phyloP scores from a whole-genome alignment of 2,888 invertebrate genomes.

The Leucophenga maculata region DNA sequence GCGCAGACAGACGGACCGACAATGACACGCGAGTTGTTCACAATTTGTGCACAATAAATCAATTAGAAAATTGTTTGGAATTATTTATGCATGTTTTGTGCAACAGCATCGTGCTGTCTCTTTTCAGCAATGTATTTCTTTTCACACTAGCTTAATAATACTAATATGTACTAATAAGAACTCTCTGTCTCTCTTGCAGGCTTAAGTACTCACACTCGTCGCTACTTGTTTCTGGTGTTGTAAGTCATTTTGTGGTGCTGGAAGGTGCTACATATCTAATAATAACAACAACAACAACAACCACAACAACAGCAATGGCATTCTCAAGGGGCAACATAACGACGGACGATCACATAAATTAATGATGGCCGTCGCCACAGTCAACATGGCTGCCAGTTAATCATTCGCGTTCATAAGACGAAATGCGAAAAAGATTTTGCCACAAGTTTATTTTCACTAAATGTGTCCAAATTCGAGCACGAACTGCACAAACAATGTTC shows the following conservation, averaged over 20 bases:
- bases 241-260: too few species aligned
- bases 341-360: neutral
- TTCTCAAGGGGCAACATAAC: neutral
- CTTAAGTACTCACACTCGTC: too few species aligned
- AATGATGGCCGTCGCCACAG: neutral
- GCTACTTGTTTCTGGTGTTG: too few species aligned
- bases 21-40: neutral
- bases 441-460: constrained; percentile 9
- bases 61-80: constrained; percentile 24
- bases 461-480: too few species aligned
- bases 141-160: too few species aligned
- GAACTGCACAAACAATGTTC: too few species aligned
- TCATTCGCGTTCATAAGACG: neutral
- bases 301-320: neutral
- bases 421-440: constrained; percentile 20
- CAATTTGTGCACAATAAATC: constrained; percentile 20
- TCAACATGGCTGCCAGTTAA: constrained; percentile 17
- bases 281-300: neutral
- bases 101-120: neutral
- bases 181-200: too few species aligned
- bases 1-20: neutral
- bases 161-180: too few species aligned
- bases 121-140: too few species aligned
- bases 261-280: neutral
- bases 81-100: constrained; percentile 10